Conservation (phyloP, 2,797 vertebrate species). For the Triplophysa bombifrons region DNA sequence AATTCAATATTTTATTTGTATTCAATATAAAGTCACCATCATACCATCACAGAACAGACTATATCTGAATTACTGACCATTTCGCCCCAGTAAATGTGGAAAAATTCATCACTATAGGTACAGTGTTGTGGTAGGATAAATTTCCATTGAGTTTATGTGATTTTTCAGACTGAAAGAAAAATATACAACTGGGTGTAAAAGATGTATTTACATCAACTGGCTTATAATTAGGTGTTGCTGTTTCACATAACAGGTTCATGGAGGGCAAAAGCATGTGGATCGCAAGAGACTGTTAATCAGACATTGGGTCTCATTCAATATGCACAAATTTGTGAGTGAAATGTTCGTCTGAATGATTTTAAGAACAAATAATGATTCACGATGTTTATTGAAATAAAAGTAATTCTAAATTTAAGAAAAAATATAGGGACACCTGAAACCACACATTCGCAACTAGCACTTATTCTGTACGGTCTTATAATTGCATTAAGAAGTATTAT, state of each 20-base stretch:
- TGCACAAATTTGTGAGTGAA: too few species aligned
- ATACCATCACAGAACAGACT: neutral
- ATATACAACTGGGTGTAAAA: neutral
- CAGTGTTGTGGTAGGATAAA: conserved; percentile 1
- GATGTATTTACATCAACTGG: neutral
- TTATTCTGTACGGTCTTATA: too few species aligned
- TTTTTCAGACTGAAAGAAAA: neutral
- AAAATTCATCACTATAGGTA: conserved; percentile 21
- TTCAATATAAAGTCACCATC: too few species aligned
- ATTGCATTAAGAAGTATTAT: too few species aligned
- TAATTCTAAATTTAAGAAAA: too few species aligned
- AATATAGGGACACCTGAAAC: too few species aligned
- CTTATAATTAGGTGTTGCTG: neutral
- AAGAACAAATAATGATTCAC: too few species aligned
- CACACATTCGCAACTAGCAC: too few species aligned
- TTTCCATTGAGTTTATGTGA: neutral
- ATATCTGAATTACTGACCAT: neutral
- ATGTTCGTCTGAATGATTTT: too few species aligned
- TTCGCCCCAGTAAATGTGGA: neutral
- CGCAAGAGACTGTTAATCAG: neutral
- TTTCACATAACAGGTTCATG: conserved; percentile 4
- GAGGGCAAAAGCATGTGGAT: neutral
- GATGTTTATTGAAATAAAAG: too few species aligned
- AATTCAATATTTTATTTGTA: too few species aligned
- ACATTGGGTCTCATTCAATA: too few species aligned